Evolutionary conservation across 2,797 vertebrate genomes (phyloP), one percentile per base, ranked within the genome.

Genomic region (Oryzias sinensis): DNA sequence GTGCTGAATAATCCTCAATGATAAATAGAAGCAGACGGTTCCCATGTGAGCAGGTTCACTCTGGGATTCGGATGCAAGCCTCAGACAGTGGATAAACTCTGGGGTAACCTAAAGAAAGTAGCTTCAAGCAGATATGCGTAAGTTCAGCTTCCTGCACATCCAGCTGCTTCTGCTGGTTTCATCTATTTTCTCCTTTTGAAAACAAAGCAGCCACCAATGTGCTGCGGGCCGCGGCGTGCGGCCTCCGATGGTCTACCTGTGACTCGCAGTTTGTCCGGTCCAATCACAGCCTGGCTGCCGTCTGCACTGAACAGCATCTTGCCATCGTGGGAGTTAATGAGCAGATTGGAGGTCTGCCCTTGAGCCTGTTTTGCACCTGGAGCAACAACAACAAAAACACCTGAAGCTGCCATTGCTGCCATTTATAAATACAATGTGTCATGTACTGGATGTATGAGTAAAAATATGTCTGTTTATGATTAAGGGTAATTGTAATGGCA

Each of bases 261-360:
- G 66, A 99, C 89, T 76, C 96, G 91, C 51, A 99, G 95, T 81
- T 93, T 97, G 58, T 94, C 95, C 33, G 93, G 93, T 59, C 95
- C 94, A 63, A 98, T 89, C 60, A 88, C 78, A 27, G 90, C 83
- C 79, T 94, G 91, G 27, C 92, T 88, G 66, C 92, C 91, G 80
- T 95, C 89, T 14, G 93, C 94, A 6, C 92, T 94, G 74, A 99
- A 98, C 67, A 97, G 90, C 72, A 92, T 92, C 68, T 93, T 92
- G 75, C 90, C 91, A 1, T 85, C 83, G 68, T 87, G 82, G 64
- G 94, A 95, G 75, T 80, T 93, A 80, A 99, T 91, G 74, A 93
- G 90, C 77, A 98, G 92, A 55, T 93, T 87, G 20, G 79, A 91
- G 75, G 87, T 73, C 2, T 95, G 92, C 62, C 92, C 93, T 74